A percentile compares a stretch with the other conserved stretches of the same genome.
phyloP scores from a whole-genome alignment of 2,797 vertebrate species.

The Ctenochaetus hawaiiensis region DNA sequence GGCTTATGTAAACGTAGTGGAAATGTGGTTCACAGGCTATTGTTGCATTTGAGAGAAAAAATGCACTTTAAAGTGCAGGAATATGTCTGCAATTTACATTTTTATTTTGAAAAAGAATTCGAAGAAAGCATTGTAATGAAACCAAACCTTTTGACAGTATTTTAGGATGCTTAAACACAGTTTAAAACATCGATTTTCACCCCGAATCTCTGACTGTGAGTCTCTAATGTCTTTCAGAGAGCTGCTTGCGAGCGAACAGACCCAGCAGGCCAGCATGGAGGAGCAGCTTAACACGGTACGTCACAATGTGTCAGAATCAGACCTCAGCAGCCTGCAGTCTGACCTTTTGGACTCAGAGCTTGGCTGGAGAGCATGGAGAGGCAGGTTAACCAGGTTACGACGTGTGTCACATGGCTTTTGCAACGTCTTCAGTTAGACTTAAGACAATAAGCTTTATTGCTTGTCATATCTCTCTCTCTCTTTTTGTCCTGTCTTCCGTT shows the following conservation, averaged over 20 bases:
- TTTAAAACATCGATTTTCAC: neutral
- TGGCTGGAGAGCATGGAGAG: conserved; percentile 56
- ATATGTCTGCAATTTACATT: too few species aligned
- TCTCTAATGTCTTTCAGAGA: conserved; percentile 66
- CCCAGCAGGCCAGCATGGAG: conserved; percentile 58
- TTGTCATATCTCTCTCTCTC: too few species aligned
- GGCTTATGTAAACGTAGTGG: conserved; percentile 19
- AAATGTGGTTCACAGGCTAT: conserved; percentile 24
- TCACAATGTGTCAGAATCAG: conserved; percentile 54
- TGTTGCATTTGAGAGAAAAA: neutral
- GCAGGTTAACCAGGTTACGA: conserved; percentile 42
- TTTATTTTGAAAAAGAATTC: neutral
- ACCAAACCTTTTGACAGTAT: neutral
- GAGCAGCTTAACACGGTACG: conserved; percentile 63
- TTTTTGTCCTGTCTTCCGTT: too few species aligned
- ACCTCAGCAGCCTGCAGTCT: conserved; percentile 38
- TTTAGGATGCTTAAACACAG: too few species aligned
- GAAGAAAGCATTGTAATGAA: conserved; percentile 8
- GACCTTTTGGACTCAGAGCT: conserved; percentile 43
- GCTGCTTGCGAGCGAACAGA: conserved; percentile 52
- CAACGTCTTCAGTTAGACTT: too few species aligned
- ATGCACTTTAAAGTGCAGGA: too few species aligned
- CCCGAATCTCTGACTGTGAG: neutral
- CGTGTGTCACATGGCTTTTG: too few species aligned
- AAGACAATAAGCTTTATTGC: too few species aligned